Evolutionary conservation across 2,113 vertebrate genomes (phyloP), one percentile per base, ranked within the genome.

Genomic region (Conger conger): DNA sequence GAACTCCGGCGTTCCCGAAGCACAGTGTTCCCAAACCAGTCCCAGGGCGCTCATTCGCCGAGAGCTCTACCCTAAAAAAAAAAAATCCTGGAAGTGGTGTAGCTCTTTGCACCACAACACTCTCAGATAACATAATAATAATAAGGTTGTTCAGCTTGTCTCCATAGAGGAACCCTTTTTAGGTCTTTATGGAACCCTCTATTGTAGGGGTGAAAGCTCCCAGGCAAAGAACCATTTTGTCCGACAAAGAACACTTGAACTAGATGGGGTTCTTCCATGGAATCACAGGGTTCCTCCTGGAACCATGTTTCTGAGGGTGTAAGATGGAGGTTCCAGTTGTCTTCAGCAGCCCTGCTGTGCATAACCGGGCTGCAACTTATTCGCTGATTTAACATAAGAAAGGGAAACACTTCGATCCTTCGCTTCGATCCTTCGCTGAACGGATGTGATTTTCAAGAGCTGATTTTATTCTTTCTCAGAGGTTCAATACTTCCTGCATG

Each of bases 401-500:
- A 73, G 60, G 27, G 60, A 1, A 73, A 30, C 45, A 57, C 33
- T 76, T 73, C 35, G 36, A 73, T 86, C 42, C 33, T 37, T 80
- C 16, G 3, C 50, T 77, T n/a, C n/a, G n/a, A n/a, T 86, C 42
- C 35, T 38, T 80, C 17, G 4, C 53, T 60, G 17, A 77, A 42
- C 35, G 68, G 82, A 54, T n/a, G 50, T 5, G 33, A 86, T 36
- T 76, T 86, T 57, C 30, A 53, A 40, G 76, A 68, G 30, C 82
- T 79, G 23, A 33, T 53, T 53, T 30, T 42, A 40, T 38, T 82
- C 76, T 50, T 23, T 86, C 57, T 76, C 40, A 82, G 73, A 68
- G 76, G 82, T 86, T 83, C 81, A 36, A 83, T 81, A 79, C 76
- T 86, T 86, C 76, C 85, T 82, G 85, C 80, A 63, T 8, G 60